These are phyloP conservation scores for Mongoloraphidia duomilia DNA, from an alignment of 2,888 invertebrate species.

Conservation along the genomic window DNA sequence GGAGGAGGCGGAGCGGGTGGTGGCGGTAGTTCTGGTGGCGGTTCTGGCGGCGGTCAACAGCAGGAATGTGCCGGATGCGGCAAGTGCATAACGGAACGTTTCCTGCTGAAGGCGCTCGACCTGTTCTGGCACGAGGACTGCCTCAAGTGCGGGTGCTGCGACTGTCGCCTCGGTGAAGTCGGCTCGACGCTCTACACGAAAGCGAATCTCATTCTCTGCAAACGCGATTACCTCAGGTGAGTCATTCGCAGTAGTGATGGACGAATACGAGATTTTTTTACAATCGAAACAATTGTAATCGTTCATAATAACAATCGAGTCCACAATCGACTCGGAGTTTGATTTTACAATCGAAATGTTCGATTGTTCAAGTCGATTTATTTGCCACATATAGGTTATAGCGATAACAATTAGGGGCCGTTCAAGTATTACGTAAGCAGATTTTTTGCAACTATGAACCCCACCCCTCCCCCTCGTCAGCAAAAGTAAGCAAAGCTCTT, in stretches of 20 bases:
- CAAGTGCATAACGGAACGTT: conserved; percentile 70
- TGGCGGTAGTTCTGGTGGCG: conserved; percentile 17
- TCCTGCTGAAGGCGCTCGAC: conserved; percentile 72
- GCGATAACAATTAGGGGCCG: too few relatives aligned
- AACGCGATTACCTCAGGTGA: conserved; percentile 83
- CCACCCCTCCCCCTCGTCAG: too few relatives aligned
- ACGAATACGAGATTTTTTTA: too few relatives aligned
- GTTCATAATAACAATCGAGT: too few relatives aligned
- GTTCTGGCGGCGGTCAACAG: conserved; percentile 23
- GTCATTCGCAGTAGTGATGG: conserved; percentile 11
- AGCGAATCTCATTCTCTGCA: conserved; percentile 81
- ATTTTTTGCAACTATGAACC: too few relatives aligned
- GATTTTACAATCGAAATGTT: too few relatives aligned
- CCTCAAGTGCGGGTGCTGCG: conserved; percentile 83
- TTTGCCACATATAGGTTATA: too few relatives aligned
- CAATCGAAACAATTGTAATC: too few relatives aligned
- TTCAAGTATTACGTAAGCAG: too few relatives aligned
- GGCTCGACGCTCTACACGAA: conserved; percentile 83
- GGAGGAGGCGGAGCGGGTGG: conserved; percentile 22
- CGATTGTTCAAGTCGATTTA: too few relatives aligned
- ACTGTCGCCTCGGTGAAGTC: conserved; percentile 84
- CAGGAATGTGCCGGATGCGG: conserved; percentile 75
- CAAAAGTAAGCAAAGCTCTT: too few relatives aligned
- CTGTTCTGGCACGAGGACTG: conserved; percentile 92
- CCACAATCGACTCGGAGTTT: too few relatives aligned